Conservation (phyloP, 1,140 invertebrate species). For the Calosoma granatense region DNA sequence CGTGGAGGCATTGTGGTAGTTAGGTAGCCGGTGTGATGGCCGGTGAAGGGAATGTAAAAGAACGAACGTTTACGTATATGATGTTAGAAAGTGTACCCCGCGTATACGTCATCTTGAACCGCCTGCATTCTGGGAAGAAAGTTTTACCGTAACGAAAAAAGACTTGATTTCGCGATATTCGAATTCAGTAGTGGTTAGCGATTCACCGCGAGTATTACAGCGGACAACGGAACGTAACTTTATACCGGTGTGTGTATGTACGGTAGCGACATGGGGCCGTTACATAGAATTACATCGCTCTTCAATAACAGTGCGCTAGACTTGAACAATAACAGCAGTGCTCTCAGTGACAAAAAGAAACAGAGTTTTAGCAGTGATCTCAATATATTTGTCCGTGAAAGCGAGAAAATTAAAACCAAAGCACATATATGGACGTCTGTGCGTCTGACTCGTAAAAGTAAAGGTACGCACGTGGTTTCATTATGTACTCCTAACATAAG, state of each 20-base stretch:
- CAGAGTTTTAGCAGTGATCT: slow-evolving; percentile 26
- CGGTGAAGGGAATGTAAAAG: too few species aligned
- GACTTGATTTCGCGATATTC: background rate
- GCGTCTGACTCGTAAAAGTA: slow-evolving; percentile 14
- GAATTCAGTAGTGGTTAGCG: slow-evolving; percentile 3
- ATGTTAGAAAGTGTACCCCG: slow-evolving; percentile 1
- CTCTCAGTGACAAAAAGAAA: slow-evolving; percentile 16
- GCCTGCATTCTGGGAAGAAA: background rate
- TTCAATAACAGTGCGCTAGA: slow-evolving; percentile 16
- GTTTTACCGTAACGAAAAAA: background rate
- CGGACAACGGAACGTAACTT: background rate
- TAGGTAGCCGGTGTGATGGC: too few species aligned
- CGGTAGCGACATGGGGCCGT: slow-evolving; percentile 14
- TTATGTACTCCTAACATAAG: too few species aligned
- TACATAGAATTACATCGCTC: slow-evolving; percentile 16
- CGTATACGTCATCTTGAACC: background rate
- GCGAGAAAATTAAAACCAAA: slow-evolving; percentile 23
- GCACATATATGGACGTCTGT: slow-evolving; percentile 28
- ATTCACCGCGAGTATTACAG: background rate
- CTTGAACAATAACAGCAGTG: slow-evolving; percentile 14
- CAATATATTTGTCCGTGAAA: slow-evolving; percentile 26
- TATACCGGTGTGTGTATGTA: background rate
- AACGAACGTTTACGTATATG: background rate
- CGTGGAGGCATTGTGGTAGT: too few species aligned
- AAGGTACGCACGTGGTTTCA: too few species aligned